Conservation (phyloP, 2,113 vertebrate species). For the Alaudala cheleensis region DNA sequence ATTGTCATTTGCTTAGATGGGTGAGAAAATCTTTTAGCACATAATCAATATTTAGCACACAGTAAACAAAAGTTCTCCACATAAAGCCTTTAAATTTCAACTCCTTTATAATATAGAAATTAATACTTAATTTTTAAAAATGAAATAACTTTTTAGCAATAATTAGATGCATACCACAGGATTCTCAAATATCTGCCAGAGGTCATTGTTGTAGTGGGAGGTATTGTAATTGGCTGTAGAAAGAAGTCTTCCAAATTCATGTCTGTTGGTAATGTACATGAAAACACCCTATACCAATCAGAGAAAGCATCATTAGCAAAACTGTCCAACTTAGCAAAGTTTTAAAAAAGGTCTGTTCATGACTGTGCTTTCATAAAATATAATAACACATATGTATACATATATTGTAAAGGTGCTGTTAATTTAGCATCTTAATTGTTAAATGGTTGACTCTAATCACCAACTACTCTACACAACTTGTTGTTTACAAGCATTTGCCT, state of each 20-base stretch:
- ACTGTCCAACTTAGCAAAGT: background rate
- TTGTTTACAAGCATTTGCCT: background rate
- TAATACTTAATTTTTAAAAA: background rate
- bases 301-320: slow-evolving; percentile 67
- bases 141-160: background rate
- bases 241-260: slow-evolving; percentile 95
- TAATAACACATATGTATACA: background rate
- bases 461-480: background rate
- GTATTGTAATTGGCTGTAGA: slow-evolving; percentile 96
- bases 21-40: background rate
- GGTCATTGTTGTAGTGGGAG: slow-evolving; percentile 92
- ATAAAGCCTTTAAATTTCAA: background rate
- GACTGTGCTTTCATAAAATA: background rate
- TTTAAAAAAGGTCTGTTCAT: background rate
- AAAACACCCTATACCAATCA: slow-evolving; percentile 87
- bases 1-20: background rate
- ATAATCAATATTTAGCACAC: background rate
- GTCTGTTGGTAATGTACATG: slow-evolving; percentile 96
- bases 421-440: background rate
- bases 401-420: background rate
- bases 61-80: background rate
- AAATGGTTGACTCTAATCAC: background rate
- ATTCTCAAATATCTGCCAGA: slow-evolving; percentile 99
- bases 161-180: slow-evolving; percentile 86
- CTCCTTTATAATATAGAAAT: background rate